Evolutionary conservation across 2,797 vertebrate genomes (phyloP), one percentile per base, ranked within the genome.

Genomic region (Bovichtus variegatus): DNA sequence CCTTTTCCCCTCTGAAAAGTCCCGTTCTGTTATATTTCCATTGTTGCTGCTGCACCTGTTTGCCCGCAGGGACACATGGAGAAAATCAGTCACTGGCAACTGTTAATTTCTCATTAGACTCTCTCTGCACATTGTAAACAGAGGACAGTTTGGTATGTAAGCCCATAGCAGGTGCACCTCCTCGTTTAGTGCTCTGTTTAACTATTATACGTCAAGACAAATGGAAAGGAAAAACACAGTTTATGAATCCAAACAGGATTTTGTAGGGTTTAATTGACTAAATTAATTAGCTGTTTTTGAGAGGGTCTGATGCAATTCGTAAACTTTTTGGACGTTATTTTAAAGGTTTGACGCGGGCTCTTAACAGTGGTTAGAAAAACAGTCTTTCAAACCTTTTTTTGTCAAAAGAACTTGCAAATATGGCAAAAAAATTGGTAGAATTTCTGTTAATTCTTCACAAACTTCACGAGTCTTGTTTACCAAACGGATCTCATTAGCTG

Each of bases 51-150:
- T 94, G 95, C 95, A 96, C 94, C 95, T 96, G 95, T 94, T 93
- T 87, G 82, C 69, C 91, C 25, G 62, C 81, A 47, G 83, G 84
- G 83, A 88, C 81, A 74, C 85, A 70, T 69, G 84, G 80, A 83
- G 74, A 80, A 85, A 92, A 91, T 87, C 92, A 94, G 91, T 94
- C 93, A 94, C 90, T 91, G 88, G 91, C 94, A 95, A 95, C 94
- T 95, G 95, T 95, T 96, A 91, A 94, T 94, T 95, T 95, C 94
- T 94, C 94, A 95, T 95, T 95, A 92, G 86, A 83, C 78, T 71
- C 84, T 74, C 62, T 74, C 60, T 78, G 88, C 91, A 85, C 81
- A 81, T 83, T 87, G 76, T 73, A 76, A 84, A 84, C 82, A 77
- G 80, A 62, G 29, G 78, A 77, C 49, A 57, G 71, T 84, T 72